Percentiles rank a stretch among this genome's conserved stretches.
Evolutionary conservation across 1,140 invertebrate species (phyloP).

Genomic region (Drosophila pallidifrons): DNA sequence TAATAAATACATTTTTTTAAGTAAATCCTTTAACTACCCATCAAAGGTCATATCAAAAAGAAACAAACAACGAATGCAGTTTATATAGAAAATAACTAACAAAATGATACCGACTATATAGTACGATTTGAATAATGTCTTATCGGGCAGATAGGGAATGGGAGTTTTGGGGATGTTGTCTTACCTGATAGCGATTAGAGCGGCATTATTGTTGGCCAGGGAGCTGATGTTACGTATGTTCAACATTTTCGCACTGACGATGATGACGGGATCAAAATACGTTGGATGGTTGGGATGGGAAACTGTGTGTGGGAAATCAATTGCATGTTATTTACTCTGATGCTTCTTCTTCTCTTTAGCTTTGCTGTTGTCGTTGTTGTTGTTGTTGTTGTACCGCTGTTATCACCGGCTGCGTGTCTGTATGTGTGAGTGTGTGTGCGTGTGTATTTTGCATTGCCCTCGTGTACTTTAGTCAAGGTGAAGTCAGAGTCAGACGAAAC

Average conservation of each 20-base stretch:
- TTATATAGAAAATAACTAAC: too few species aligned
- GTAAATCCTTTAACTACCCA: too few species aligned
- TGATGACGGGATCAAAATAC: constrained; percentile 2
- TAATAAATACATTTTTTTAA: too few species aligned
- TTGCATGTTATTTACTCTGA: constrained; percentile 47
- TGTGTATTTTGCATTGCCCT: constrained; percentile 48
- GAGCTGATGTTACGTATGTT: constrained; percentile 72
- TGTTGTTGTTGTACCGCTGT: constrained; percentile 36
- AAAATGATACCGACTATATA: too few species aligned
- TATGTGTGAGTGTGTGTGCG: not conserved
- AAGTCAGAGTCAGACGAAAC: constrained; percentile 72
- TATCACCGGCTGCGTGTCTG: constrained; percentile 52
- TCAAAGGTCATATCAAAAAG: too few species aligned
- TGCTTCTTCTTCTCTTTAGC: not conserved
- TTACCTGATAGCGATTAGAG: constrained; percentile 53
- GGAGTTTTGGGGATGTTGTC: not conserved
- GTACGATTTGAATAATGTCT: not conserved
- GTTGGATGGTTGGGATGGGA: constrained; percentile 37
- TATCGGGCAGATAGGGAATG: not conserved
- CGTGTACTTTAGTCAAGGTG: constrained; percentile 80
- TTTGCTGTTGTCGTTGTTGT: not conserved
- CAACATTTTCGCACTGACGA: constrained; percentile 59
- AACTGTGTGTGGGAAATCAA: constrained; percentile 66
- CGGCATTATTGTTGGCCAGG: constrained; percentile 50
- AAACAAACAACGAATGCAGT: too few species aligned